These are phyloP conservation scores for Phenganax subtilis DNA, from an alignment of 92 coral and sea anemone species.

Conservation along the genomic window DNA sequence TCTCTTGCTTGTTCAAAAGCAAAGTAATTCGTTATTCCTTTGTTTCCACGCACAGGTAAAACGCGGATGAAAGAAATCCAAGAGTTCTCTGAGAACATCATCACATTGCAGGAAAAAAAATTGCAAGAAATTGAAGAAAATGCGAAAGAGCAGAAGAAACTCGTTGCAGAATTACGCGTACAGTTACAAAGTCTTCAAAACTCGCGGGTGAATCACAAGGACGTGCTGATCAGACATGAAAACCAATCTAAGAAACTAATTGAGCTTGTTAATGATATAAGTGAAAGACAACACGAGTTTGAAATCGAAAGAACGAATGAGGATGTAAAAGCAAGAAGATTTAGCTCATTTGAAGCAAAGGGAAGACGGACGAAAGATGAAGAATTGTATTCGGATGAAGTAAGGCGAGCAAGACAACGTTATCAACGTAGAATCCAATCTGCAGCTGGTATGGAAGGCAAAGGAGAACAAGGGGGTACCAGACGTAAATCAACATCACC, in stretches of 20 bases:
- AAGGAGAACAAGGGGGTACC: not conserved
- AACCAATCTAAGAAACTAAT: conserved; percentile 32
- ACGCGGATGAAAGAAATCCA: conserved; percentile 33
- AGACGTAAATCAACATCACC: too few species aligned
- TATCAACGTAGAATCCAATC: conserved; percentile 23
- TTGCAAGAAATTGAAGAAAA: conserved; percentile 33
- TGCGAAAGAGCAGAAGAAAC: conserved; percentile 20
- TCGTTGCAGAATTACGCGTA: conserved; percentile 20
- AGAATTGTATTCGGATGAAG: conserved; percentile 11
- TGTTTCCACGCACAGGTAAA: not conserved
- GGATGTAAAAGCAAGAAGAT: conserved; percentile 13
- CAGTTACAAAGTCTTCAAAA: conserved; percentile 31
- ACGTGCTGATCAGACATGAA: conserved; percentile 28
- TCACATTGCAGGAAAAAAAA: conserved; percentile 22
- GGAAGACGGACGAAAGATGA: not conserved
- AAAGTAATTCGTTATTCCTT: too few species aligned
- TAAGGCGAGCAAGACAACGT: not conserved
- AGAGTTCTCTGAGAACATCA: conserved; percentile 29
- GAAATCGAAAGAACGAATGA: conserved; percentile 4
- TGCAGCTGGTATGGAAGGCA: not conserved
- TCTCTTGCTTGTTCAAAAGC: too few species aligned
- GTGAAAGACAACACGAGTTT: conserved; percentile 31
- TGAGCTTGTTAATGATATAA: conserved; percentile 27
- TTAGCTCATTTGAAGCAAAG: conserved; percentile 24
- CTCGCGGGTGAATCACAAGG: conserved; percentile 39